Conservation (phyloP, 23 tunicate genomes). For the Halocynthia roretzi region DNA sequence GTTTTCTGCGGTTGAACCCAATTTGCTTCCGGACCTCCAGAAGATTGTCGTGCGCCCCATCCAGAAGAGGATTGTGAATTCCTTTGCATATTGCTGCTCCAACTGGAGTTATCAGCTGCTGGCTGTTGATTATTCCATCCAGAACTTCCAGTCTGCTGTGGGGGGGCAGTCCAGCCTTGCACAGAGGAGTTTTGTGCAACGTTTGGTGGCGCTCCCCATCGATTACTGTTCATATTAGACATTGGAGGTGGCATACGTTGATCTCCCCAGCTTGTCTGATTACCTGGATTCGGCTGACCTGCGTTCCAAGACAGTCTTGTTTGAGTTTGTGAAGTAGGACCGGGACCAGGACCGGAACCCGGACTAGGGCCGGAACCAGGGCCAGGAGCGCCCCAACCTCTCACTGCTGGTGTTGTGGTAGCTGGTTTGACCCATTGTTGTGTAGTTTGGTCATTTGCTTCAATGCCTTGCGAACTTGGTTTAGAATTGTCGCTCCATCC, state of each 20-base stretch:
- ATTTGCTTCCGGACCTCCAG: slow-evolving; percentile 7
- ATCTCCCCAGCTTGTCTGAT: slow-evolving; percentile 37
- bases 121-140: slow-evolving; percentile 32
- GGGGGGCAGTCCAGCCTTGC: slow-evolving; percentile 39
- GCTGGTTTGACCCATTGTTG: slow-evolving; percentile 1
- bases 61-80: slow-evolving; percentile 15
- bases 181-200: slow-evolving; percentile 13
- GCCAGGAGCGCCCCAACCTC: slow-evolving; percentile 37
- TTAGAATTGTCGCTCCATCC: slow-evolving; percentile 25
- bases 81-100: slow-evolving; percentile 10
- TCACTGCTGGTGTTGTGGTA: slow-evolving; percentile 3
- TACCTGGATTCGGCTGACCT: neutral
- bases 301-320: slow-evolving; percentile 10
- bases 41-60: slow-evolving; percentile 35
- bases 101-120: neutral
- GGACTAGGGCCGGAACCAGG: slow-evolving; percentile 5
- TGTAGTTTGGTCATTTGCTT: neutral
- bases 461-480: neutral
- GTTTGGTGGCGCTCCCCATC: slow-evolving; percentile 37
- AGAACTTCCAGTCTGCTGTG: slow-evolving; percentile 17
- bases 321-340: neutral
- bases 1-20: slow-evolving; percentile 9
- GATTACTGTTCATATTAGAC: slow-evolving; percentile 12
- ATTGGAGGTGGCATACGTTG: slow-evolving; percentile 38
- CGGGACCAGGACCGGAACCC: neutral